Evolutionary conservation across 2,797 vertebrate species (phyloP).

Genomic region (Cygnus olor): DNA sequence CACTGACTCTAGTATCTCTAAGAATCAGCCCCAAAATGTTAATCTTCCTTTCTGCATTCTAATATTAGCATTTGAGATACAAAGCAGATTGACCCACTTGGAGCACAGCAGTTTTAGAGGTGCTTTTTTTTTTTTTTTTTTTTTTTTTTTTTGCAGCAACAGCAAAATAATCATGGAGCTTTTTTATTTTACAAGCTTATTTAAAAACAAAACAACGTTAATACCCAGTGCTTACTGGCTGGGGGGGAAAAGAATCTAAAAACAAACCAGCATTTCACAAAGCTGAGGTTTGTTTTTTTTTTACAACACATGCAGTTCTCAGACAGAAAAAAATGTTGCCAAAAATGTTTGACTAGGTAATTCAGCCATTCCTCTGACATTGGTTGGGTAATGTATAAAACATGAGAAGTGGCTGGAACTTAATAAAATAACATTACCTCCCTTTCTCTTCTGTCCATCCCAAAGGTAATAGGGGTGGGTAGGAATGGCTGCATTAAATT

Average conservation of each 20-base stretch:
- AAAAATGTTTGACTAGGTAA: constrained; percentile 83
- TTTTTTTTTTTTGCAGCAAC: constrained; percentile 33
- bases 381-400: neutral
- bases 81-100: constrained; percentile 61
- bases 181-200: constrained; percentile 60
- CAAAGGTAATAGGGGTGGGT: neutral
- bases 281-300: constrained; percentile 83
- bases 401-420: constrained; percentile 8
- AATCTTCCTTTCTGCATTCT: constrained; percentile 55
- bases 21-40: constrained; percentile 38
- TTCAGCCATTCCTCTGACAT: constrained; percentile 61
- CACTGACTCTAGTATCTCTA: neutral
- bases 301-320: constrained; percentile 84
- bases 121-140: constrained; percentile 70
- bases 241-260: constrained; percentile 16
- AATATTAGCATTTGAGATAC: constrained; percentile 45
- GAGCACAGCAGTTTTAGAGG: constrained; percentile 63
- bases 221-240: constrained; percentile 52
- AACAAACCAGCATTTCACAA: constrained; percentile 68
- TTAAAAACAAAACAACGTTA: constrained; percentile 33
- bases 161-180: constrained; percentile 64
- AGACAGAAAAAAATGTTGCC: constrained; percentile 85
- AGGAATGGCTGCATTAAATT: constrained; percentile 44
- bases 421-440: neutral
- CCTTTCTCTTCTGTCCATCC: neutral